Evolutionary conservation across 2,113 vertebrate species (phyloP).

Genomic region (Phocoena phocoena): DNA sequence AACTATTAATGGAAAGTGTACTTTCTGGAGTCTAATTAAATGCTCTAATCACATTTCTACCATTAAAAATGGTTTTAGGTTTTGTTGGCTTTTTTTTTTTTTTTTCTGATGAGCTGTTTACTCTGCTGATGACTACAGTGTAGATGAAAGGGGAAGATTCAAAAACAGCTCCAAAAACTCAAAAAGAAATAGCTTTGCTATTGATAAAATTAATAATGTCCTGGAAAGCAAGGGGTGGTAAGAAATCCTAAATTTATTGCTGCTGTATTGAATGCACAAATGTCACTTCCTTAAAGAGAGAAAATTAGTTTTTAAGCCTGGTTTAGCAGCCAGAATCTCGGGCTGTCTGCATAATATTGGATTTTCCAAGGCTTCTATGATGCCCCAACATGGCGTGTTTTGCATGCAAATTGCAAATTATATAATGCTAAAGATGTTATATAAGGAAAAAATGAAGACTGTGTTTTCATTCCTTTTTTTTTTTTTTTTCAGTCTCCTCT

Average conservation of each 20-base stretch:
- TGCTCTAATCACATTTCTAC: constrained; percentile 58
- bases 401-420: constrained; percentile 73
- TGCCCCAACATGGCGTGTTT: constrained; percentile 70
- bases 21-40: constrained; percentile 70
- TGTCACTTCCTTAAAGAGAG: constrained; percentile 77
- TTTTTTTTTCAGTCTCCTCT: neutral
- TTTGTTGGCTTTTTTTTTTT: neutral
- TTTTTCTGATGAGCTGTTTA: constrained; percentile 59
- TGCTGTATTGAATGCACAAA: constrained; percentile 68
- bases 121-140: constrained; percentile 35
- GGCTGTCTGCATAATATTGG: constrained; percentile 72
- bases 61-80: constrained; percentile 52
- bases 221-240: constrained; percentile 56
- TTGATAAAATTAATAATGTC: constrained; percentile 76
- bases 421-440: constrained; percentile 66
- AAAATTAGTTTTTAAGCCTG: constrained; percentile 79
- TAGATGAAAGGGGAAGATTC: neutral
- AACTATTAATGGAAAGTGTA: constrained; percentile 67
- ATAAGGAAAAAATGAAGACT: constrained; percentile 55
- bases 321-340: constrained; percentile 74
- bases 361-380: constrained; percentile 72
- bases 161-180: constrained; percentile 42
- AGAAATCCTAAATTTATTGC: constrained; percentile 75
- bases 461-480: neutral
- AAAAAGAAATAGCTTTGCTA: constrained; percentile 62